Percentiles rank a stretch among this genome's conserved stretches.
phyloP scores from a whole-genome alignment of 2,888 invertebrate genomes.

The Hemithea aestivaria region DNA sequence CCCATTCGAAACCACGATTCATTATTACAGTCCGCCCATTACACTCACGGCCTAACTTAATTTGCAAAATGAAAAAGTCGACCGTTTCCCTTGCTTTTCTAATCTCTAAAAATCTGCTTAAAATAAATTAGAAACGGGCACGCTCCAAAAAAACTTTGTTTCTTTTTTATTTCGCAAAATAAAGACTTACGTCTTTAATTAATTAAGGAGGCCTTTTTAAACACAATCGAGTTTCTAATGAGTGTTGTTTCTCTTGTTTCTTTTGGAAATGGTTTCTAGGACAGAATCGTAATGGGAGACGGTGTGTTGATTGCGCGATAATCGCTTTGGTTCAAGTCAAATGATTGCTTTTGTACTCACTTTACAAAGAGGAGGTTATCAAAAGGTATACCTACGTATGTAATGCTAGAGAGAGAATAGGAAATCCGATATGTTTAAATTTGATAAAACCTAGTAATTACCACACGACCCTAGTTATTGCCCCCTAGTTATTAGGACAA shows the following conservation, averaged over 20 bases:
- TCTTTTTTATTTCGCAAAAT: conserved; percentile 43
- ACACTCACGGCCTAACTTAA: conserved; percentile 28
- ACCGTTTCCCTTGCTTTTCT: conserved; percentile 37
- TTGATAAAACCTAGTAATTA: too few species aligned
- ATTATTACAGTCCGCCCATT: conserved; percentile 18
- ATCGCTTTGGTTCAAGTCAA: conserved; percentile 25
- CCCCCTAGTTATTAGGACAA: too few species aligned
- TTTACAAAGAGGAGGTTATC: too few species aligned
- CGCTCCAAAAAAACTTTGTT: conserved; percentile 41
- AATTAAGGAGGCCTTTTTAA: conserved; percentile 47
- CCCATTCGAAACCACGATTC: conserved; percentile 17
- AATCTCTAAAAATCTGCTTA: conserved; percentile 49
- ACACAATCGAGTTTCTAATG: conserved; percentile 51
- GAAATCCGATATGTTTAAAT: too few species aligned
- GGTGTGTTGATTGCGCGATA: conserved; percentile 28
- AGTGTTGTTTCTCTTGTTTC: conserved; percentile 38
- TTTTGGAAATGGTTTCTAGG: conserved; percentile 25
- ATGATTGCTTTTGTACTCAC: conserved; percentile 30
- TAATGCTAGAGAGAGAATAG: too few species aligned
- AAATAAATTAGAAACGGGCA: conserved; percentile 45
- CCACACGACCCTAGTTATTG: too few species aligned
- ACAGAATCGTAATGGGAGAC: conserved; percentile 36
- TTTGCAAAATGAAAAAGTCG: conserved; percentile 36
- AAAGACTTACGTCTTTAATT: conserved; percentile 51
- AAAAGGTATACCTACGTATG: too few species aligned